These are phyloP conservation scores for Whitmania pigra DNA, from an alignment of 1,140 invertebrate genomes.

Conservation along the genomic window DNA sequence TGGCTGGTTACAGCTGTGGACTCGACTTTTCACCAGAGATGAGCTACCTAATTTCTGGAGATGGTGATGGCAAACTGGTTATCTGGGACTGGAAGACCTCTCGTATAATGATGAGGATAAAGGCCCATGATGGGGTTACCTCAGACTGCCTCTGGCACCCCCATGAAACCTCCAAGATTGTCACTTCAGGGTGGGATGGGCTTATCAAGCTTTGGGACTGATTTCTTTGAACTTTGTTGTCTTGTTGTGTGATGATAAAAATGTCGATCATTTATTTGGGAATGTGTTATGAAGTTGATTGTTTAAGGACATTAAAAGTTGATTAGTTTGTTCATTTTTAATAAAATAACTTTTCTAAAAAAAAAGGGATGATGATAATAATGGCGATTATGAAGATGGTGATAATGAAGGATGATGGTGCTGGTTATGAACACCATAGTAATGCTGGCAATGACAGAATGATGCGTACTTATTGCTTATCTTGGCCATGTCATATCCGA, in stretches of 20 bases:
- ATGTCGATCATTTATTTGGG: no score
- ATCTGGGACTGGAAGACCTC: slow-evolving; percentile 99
- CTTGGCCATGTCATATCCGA: slow-evolving; percentile 92
- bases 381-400: no score
- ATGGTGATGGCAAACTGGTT: slow-evolving; percentile 96
- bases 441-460: not conserved
- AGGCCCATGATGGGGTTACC: slow-evolving; percentile 95
- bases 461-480: slow-evolving; percentile 61
- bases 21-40: slow-evolving; percentile 97
- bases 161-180: slow-evolving; percentile 85
- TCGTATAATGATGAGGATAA: slow-evolving; percentile 93
- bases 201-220: slow-evolving; percentile 94
- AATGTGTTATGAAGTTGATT: no score
- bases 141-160: no score
- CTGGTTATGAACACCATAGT: not conserved
- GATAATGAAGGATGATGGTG: not conserved
- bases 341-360: no score
- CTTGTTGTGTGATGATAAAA: no score
- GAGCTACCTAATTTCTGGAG: slow-evolving; percentile 96
- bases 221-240: slow-evolving; percentile 20
- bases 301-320: no score
- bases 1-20: slow-evolving; percentile 89
- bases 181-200: slow-evolving; percentile 93
- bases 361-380: no score
- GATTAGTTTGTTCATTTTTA: no score